phyloP scores from a whole-genome alignment of 2,113 vertebrate genomes.

The Cyrtonyx montezumae region DNA sequence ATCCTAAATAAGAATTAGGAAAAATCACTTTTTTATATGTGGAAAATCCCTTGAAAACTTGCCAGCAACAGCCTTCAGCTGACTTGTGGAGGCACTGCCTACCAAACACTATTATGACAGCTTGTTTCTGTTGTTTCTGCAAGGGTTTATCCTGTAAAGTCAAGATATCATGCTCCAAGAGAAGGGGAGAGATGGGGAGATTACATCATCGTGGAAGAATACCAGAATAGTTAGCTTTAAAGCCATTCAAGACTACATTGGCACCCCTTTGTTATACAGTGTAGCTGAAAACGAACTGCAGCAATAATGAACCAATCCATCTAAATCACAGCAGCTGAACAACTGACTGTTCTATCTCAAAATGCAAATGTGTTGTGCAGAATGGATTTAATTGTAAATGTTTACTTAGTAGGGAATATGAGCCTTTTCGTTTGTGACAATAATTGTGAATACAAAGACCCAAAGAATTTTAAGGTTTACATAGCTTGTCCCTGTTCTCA shows the following conservation, averaged over 20 bases:
- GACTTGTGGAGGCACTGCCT: neutral
- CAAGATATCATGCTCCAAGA: constrained; percentile 28
- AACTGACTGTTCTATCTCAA: constrained; percentile 71
- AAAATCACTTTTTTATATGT: neutral
- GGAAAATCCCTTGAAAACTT: neutral
- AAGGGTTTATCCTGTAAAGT: constrained; percentile 41
- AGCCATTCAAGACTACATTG: constrained; percentile 63
- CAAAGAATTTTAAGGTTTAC: constrained; percentile 61
- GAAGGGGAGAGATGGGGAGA: constrained; percentile 24
- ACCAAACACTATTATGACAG: neutral
- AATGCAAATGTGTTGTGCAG: constrained; percentile 72
- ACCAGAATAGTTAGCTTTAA: constrained; percentile 59
- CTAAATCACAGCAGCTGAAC: constrained; percentile 73
- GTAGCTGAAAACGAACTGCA: constrained; percentile 66
- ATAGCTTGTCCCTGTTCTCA: constrained; percentile 51
- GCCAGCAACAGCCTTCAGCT: neutral
- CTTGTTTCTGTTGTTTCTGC: neutral
- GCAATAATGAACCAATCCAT: constrained; percentile 73
- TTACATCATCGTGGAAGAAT: constrained; percentile 64
- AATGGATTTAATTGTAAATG: constrained; percentile 74
- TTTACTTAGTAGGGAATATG: constrained; percentile 74
- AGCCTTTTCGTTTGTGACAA: constrained; percentile 63
- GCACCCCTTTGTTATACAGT: constrained; percentile 73
- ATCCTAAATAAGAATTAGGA: neutral
- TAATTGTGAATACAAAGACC: constrained; percentile 62